Percentiles rank a stretch among this genome's conserved stretches.
Evolutionary conservation across 1,140 invertebrate genomes (phyloP).

Genomic region (Melitaea cinxia): DNA sequence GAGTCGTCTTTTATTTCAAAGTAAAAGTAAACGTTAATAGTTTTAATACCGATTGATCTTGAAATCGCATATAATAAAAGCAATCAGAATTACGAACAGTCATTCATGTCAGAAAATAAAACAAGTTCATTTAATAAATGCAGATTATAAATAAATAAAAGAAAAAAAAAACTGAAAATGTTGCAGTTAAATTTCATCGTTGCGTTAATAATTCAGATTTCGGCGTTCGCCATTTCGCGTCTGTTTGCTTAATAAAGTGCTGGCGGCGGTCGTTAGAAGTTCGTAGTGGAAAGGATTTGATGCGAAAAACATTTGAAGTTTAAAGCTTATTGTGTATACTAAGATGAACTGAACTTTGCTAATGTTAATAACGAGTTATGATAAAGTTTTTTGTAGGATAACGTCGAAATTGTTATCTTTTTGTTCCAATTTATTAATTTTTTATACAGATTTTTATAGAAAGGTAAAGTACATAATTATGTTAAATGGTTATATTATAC

Average conservation of each 20-base stretch:
- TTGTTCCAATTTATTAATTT: no score
- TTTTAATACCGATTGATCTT: no score
- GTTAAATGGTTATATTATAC: no score
- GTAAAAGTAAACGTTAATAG: no score
- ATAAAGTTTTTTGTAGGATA: not conserved
- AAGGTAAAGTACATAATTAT: no score
- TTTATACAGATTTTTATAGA: no score
- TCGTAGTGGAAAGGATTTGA: constrained; percentile 2
- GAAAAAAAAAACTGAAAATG: not conserved
- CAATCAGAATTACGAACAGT: no score
- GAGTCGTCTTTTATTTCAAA: no score
- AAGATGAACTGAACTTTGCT: not conserved
- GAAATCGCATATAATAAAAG: no score
- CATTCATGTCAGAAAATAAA: no score
- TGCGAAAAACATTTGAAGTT: constrained; percentile 5
- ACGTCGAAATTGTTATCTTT: not conserved
- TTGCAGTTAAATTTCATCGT: not conserved
- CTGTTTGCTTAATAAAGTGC: constrained; percentile 11
- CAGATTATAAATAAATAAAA: no score
- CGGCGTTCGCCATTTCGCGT: not conserved
- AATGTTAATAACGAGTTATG: not conserved
- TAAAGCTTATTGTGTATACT: constrained; percentile 10
- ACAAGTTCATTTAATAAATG: no score
- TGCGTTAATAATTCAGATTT: not conserved
- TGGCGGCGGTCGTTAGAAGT: constrained; percentile 14